phyloP scores from a whole-genome alignment of 2,113 vertebrate species.

The Nipponia nippon region DNA sequence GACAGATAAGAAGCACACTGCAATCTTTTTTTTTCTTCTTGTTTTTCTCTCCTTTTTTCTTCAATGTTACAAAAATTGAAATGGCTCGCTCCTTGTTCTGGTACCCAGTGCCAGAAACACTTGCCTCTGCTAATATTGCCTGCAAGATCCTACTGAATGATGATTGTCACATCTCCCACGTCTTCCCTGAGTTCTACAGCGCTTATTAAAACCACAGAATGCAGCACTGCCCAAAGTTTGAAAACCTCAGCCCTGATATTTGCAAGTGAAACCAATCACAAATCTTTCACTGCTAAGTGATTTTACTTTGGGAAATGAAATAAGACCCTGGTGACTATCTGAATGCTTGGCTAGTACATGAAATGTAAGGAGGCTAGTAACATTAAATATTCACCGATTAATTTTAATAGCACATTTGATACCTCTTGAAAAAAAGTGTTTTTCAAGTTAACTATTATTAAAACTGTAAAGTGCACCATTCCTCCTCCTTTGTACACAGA shows the following conservation, averaged over 20 bases:
- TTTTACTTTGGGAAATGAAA: not conserved
- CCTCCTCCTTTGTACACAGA: not conserved
- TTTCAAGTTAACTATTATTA: not conserved
- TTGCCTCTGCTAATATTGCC: not conserved
- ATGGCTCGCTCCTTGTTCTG: not conserved
- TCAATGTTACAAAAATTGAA: not conserved
- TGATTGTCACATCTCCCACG: fast-evolving
- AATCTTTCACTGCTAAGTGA: not conserved
- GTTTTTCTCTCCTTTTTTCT: not conserved
- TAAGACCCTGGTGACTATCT: not conserved
- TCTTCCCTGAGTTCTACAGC: fast-evolving
- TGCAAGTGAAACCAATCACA: not conserved
- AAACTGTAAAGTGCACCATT: not conserved
- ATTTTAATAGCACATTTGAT: not conserved
- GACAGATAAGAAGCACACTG: too few species aligned
- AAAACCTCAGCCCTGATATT: not conserved
- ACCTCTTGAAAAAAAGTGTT: not conserved
- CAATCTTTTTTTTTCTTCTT: too few species aligned
- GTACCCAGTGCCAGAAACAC: not conserved
- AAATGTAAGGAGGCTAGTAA: not conserved
- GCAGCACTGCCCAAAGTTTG: fast-evolving
- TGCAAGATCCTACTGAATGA: not conserved
- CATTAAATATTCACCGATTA: not conserved
- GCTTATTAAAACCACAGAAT: not conserved
- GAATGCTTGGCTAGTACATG: not conserved